Base-by-base conservation (phyloP, 2,888 invertebrate species). In the Cephonodes hylas region DNA sequence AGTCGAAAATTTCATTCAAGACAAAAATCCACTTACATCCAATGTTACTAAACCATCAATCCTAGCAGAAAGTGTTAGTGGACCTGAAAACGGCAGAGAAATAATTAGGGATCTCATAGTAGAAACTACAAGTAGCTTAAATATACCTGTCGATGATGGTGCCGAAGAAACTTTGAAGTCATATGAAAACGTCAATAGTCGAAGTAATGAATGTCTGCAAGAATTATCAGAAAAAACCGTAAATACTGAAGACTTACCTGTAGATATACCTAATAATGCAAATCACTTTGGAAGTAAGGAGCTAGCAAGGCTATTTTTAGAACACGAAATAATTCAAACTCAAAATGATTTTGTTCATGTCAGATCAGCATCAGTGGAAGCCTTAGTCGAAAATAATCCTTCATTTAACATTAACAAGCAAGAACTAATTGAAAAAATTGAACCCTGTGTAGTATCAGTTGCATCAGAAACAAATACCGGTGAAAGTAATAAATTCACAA, bases 201-300 rank as follows among this genome's bases (percentile, higher is more conserved):
- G 34, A 38, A 4, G 10, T 23, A 1, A 15, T 7, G n/a, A 25
- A 8, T 64, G 20, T 60, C 66, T 59, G 27, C 64, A 69, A 70
- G 64, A 64, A 61, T 73, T 71, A 76, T 80, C 85, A 82, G 82
- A 80, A 65, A 67, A 74, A 83, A 84, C 84, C 85, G 84, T 84
- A 85, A 83, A 65, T 75, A 70, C 4, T 42, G 23, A 38, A 18
- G 25, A 15, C 3, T 20, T 18, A 44, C 18, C 44, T 10, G 10
- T 27, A 18, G 18, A 59, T 25, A 3, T 13, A 1, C 18, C 8
- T 7, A 15, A 27, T 7, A 8, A 53, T 1, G 31, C 18, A 10
- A 53, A 53, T 5, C 10, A 31, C 18, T 15, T 18, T 5, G 53
- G 31, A 53, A 18, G 18, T 18, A 53, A 53, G 3, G 31, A 53